Evolutionary conservation across 2,888 invertebrate genomes (phyloP).

Genomic region (Seira musarum): DNA sequence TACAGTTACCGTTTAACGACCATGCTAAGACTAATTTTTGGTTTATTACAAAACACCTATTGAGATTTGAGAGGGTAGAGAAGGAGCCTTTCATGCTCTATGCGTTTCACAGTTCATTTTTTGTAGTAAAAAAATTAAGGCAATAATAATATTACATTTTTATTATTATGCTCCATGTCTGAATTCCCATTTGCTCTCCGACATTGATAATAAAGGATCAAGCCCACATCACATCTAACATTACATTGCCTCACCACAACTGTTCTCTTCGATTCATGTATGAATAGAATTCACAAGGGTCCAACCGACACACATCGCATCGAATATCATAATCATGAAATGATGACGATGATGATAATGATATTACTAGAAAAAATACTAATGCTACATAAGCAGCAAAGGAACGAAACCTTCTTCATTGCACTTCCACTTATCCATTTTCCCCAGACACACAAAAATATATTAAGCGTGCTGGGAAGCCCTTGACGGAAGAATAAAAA

Average conservation of each 20-base stretch:
- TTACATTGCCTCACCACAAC: constrained; percentile 65
- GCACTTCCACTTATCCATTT: constrained; percentile 22
- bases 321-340: constrained; percentile 54
- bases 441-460: constrained; percentile 14
- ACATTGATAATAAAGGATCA: constrained; percentile 14
- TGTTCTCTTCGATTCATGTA: constrained; percentile 59
- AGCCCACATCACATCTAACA: constrained; percentile 28
- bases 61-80: no score
- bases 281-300: constrained; percentile 65
- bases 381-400: constrained; percentile 22
- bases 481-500: constrained; percentile 49
- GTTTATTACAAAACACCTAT: no score
- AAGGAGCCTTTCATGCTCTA: not conserved
- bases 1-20: no score
- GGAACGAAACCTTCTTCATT: not conserved
- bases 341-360: constrained; percentile 49
- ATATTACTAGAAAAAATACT: constrained; percentile 39
- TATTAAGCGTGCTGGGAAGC: constrained; percentile 20
- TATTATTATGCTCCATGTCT: not conserved
- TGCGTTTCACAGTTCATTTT: constrained; percentile 8
- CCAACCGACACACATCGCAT: constrained; percentile 58
- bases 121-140: not conserved
- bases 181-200: not conserved
- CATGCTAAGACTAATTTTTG: no score
- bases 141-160: constrained; percentile 9